Percentiles rank a stretch among this genome's conserved stretches.
These are phyloP conservation scores for Teleogryllus oceanicus DNA, from an alignment of 2,888 invertebrate genomes.

Conservation along the genomic window DNA sequence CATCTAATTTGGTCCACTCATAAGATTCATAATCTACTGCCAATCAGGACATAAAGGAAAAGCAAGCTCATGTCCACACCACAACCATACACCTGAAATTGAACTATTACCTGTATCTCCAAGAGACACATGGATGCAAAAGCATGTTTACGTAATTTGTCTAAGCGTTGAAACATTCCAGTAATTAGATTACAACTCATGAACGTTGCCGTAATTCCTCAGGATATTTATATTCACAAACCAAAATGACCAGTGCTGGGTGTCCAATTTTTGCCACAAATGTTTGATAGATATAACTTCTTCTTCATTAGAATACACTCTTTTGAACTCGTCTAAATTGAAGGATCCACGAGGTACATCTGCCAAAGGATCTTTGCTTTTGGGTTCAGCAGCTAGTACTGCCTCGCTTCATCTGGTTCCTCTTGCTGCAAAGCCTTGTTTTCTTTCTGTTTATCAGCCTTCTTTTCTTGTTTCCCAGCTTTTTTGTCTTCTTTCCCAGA, in stretches of 20 bases:
- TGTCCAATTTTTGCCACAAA: constrained; percentile 61
- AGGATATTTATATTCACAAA: constrained; percentile 57
- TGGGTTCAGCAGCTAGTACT: constrained; percentile 45
- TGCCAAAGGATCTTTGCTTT: constrained; percentile 55
- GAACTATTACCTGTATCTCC: constrained; percentile 55
- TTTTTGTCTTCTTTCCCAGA: not conserved
- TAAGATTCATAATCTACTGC: constrained; percentile 59
- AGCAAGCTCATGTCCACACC: constrained; percentile 58
- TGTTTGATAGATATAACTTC: constrained; percentile 56
- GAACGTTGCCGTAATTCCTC: constrained; percentile 54
- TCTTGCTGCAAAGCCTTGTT: constrained; percentile 41
- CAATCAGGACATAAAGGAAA: constrained; percentile 55
- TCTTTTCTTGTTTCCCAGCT: constrained; percentile 42
- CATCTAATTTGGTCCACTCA: constrained; percentile 57
- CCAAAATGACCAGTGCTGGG: constrained; percentile 58
- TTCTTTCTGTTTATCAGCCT: constrained; percentile 40
- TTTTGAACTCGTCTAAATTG: constrained; percentile 59
- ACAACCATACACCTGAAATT: constrained; percentile 60
- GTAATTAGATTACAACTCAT: constrained; percentile 61
- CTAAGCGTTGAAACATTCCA: constrained; percentile 58
- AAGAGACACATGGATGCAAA: constrained; percentile 56
- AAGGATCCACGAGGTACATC: constrained; percentile 53
- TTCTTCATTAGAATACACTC: constrained; percentile 59
- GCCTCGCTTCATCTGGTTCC: constrained; percentile 46
- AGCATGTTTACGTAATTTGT: constrained; percentile 58